Base-by-base conservation (phyloP, 1,140 invertebrate species). In the Asobara japonica region DNA sequence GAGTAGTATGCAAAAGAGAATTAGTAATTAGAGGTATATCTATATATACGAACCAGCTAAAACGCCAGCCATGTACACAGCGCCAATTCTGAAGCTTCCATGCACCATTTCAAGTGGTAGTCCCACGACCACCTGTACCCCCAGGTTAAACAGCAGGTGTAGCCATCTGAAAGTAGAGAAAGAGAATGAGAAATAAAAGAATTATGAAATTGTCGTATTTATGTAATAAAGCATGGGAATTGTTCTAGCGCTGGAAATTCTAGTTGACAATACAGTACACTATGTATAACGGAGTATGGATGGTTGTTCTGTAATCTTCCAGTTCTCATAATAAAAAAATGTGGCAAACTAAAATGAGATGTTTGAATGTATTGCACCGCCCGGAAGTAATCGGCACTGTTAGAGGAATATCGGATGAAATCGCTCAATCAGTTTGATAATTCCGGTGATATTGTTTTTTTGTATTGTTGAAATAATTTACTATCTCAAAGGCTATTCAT, bases 61-160 rank as follows among this genome's bases (percentile, higher is more conserved):
- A 22, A 98, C 96, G 51, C 97, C 97, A 4, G 96, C 94, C 88
- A 97, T 92, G 87, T 99, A 99, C 67, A 98, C 95, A 68, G 94
- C 92, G 18, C 92, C 94, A 78, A 97, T 96, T 74, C 97, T 90
- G 61, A 93, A 89, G 27, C 94, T 96, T 4, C 96, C 96, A 84
- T 98, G 97, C n/a, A 98, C 96, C 96, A 98, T 98, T 89, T 98
- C 97, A 77, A 98, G 85, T 0, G 97, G 96, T 72, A 98, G 89
- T 41, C 97, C 97, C 74, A 98, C 94, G 72, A 95, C 86, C 72
- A 96, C 87, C 88, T 98, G 97, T 25, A 98, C 95, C 27, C 96
- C 91, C 75, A 98, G 91, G 89, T 98, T 98, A 89, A 98, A 98
- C 25, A 96, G 91, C 75, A 98, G 89, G 88, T 98, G 97, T 62